Conservation (phyloP, 2,797 vertebrate species). For the Anguilla obscura region DNA sequence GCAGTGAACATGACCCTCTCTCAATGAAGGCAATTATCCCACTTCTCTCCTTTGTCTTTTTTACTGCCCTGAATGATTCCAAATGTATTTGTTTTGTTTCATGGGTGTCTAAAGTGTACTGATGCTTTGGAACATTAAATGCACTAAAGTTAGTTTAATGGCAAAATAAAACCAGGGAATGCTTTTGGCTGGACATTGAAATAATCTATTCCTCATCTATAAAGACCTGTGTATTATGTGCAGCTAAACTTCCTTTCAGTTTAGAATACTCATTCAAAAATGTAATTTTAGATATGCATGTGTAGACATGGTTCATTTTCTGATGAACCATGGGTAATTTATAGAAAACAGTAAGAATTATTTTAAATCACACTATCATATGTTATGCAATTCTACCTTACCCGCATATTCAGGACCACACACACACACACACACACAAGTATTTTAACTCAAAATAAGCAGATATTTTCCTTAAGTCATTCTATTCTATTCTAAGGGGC, state of each 20-base stretch:
- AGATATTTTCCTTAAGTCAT: too few relatives aligned
- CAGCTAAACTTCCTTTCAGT: not conserved
- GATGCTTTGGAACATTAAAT: not conserved
- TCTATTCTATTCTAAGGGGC: too few relatives aligned
- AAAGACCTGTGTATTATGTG: too few relatives aligned
- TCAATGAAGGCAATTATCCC: constrained; percentile 53
- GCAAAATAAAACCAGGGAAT: not conserved
- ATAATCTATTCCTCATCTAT: not conserved
- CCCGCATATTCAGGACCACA: not conserved
- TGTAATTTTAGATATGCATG: too few relatives aligned
- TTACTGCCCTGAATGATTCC: constrained; percentile 28
- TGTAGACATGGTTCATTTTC: too few relatives aligned
- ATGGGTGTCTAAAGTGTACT: constrained; percentile 27
- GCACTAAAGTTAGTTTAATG: not conserved
- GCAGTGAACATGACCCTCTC: constrained; percentile 59
- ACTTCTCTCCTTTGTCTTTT: constrained; percentile 57
- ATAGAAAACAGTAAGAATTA: not conserved
- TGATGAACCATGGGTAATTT: not conserved
- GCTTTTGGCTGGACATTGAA: not conserved
- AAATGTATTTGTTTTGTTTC: constrained; percentile 13
- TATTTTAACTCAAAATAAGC: too few relatives aligned
- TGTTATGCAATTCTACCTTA: not conserved
- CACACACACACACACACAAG: not conserved
- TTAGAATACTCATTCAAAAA: not conserved
- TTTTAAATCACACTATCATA: constrained; percentile 4